Evolutionary conservation across 2,888 invertebrate species (phyloP).

Genomic region (Drosophila merina): DNA sequence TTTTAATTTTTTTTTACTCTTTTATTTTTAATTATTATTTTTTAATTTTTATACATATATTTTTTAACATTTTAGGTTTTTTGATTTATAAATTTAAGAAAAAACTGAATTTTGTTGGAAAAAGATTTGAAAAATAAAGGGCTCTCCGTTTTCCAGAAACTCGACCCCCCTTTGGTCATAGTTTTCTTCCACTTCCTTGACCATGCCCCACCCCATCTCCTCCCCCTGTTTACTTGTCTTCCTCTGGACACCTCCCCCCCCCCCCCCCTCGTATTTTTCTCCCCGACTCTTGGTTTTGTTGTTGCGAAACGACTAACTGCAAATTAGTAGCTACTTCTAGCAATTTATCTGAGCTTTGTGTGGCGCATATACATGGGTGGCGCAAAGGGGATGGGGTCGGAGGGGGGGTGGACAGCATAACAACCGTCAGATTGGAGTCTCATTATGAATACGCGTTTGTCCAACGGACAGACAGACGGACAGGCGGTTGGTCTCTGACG

Average conservation of each 20-base stretch:
- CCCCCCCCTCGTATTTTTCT: neutral
- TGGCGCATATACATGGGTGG: slow-evolving; percentile 16
- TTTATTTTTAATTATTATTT: no score
- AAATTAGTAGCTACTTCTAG: slow-evolving; percentile 75
- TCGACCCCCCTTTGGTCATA: neutral
- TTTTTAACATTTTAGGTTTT: no score
- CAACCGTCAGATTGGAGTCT: slow-evolving; percentile 49
- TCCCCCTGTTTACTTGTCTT: no score
- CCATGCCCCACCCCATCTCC: neutral
- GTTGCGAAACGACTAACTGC: slow-evolving; percentile 66
- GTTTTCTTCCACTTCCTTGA: neutral
- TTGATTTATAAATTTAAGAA: no score
- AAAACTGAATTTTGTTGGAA: no score
- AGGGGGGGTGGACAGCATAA: slow-evolving; percentile 2
- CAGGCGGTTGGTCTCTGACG: slow-evolving; percentile 13
- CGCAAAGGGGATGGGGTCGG: neutral
- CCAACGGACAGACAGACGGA: slow-evolving; percentile 22
- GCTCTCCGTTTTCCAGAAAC: neutral
- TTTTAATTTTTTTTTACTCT: no score
- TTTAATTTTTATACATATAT: no score
- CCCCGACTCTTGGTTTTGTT: slow-evolving; percentile 13
- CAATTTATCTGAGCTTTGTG: slow-evolving; percentile 70
- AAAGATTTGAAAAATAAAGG: no score
- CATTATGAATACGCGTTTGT: slow-evolving; percentile 62
- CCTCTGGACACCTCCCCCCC: no score